Conservation (phyloP, 2,797 vertebrate species). For the Etheostoma perlongum region DNA sequence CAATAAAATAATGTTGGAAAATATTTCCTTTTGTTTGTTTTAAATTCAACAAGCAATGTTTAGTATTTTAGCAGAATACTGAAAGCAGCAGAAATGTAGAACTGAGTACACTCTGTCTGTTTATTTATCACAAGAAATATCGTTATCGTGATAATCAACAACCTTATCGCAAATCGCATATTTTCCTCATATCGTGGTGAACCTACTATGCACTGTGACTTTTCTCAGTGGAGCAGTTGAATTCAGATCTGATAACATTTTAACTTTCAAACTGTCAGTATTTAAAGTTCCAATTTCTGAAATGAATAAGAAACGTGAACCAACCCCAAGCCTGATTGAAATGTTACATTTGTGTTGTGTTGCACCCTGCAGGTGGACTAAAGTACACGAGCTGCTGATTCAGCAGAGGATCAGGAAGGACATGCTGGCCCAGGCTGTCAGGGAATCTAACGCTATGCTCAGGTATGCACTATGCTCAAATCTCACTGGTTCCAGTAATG, state of each 20-base stretch:
- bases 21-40: no score
- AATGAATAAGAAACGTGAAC: neutral
- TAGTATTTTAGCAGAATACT: no score
- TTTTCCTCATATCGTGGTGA: no score
- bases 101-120: no score
- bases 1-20: no score
- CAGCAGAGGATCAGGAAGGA: constrained; percentile 89
- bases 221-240: neutral
- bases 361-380: constrained; percentile 89
- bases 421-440: constrained; percentile 86
- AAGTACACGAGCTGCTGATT: constrained; percentile 88
- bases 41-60: no score
- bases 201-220: neutral
- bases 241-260: neutral
- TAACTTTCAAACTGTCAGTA: neutral
- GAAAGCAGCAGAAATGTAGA: no score
- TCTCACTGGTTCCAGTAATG: neutral
- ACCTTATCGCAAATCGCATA: no score
- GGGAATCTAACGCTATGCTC: constrained; percentile 87
- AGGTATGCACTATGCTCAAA: constrained; percentile 77
- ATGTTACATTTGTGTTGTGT: neutral
- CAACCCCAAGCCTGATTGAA: neutral
- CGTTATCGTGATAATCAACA: no score
- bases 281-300: neutral
- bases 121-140: no score